phyloP scores from a whole-genome alignment of 1,140 invertebrate species.

The Onthophagus taurus region DNA sequence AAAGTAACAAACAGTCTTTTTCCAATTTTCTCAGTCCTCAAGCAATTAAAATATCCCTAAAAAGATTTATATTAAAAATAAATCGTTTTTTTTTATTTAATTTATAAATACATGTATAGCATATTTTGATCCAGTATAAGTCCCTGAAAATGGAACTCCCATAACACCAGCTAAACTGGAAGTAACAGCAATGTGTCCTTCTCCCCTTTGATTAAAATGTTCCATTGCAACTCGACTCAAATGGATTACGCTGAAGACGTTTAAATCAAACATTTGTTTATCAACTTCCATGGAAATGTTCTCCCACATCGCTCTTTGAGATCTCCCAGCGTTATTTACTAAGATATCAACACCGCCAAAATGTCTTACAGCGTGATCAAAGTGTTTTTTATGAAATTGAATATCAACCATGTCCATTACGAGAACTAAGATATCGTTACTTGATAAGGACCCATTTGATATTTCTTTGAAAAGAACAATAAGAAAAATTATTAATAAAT shows the following conservation, averaged over 20 bases:
- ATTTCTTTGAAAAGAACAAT: too few relatives aligned
- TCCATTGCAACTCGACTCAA: conserved; percentile 57
- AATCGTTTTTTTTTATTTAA: background rate
- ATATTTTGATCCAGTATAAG: conserved; percentile 72
- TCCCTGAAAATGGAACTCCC: conserved; percentile 60
- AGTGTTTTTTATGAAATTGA: conserved; percentile 49
- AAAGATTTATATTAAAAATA: conserved; percentile 18
- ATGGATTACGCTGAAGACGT: conserved; percentile 67
- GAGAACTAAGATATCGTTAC: conserved; percentile 57
- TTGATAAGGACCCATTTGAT: conserved; percentile 42
- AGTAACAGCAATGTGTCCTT: conserved; percentile 62
- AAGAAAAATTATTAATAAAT: too few relatives aligned
- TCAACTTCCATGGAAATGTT: conserved; percentile 68
- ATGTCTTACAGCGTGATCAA: conserved; percentile 55
- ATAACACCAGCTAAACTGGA: conserved; percentile 63
- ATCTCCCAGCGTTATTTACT: conserved; percentile 73
- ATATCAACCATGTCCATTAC: conserved; percentile 59
- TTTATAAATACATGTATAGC: conserved; percentile 58
- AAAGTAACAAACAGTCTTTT: conserved; percentile 56
- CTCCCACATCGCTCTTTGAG: conserved; percentile 68
- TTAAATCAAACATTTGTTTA: conserved; percentile 67
- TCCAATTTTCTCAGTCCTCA: conserved; percentile 51
- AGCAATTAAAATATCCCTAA: conserved; percentile 60
- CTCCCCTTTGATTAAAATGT: conserved; percentile 50
- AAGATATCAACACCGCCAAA: conserved; percentile 70